A percentile compares a stretch with the other conserved stretches of the same genome.
Evolutionary conservation across 1,140 invertebrate species (phyloP).

Genomic region (Mamestra configurata): DNA sequence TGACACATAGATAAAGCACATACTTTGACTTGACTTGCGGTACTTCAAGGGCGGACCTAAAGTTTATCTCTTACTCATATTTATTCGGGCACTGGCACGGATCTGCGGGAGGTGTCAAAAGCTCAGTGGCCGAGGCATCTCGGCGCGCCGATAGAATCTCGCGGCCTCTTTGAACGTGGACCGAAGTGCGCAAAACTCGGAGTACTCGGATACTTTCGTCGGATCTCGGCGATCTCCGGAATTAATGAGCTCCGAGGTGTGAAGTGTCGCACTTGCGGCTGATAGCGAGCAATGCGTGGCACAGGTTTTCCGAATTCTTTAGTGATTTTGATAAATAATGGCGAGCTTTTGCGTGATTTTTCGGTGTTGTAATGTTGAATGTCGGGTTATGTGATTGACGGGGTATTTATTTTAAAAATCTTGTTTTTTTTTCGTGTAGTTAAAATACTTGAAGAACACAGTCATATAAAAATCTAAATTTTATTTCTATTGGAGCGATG

Average conservation of each 20-base stretch:
- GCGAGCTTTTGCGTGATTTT: background rate
- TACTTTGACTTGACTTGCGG: background rate
- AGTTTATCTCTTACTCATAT: slow-evolving; percentile 35
- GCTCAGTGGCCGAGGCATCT: slow-evolving; percentile 34
- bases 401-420: background rate
- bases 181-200: slow-evolving; percentile 22
- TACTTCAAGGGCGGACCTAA: slow-evolving; percentile 29
- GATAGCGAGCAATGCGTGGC: background rate
- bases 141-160: slow-evolving; percentile 16
- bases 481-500: no score
- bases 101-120: slow-evolving; percentile 35
- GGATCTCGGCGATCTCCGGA: slow-evolving; percentile 20
- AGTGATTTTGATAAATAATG: slow-evolving; percentile 31
- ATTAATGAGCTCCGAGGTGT: slow-evolving; percentile 39
- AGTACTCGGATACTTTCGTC: slow-evolving; percentile 4
- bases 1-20: background rate
- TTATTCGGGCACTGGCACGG: slow-evolving; percentile 22
- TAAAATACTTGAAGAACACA: no score
- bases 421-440: background rate
- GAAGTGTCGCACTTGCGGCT: slow-evolving; percentile 9
- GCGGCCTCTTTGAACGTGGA: slow-evolving; percentile 15
- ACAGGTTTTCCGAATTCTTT: slow-evolving; percentile 23
- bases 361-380: background rate
- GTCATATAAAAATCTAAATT: no score
- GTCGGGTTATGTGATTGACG: background rate